phyloP scores from a whole-genome alignment of 2,888 invertebrate species.

The Aleiodes leptofemur region DNA sequence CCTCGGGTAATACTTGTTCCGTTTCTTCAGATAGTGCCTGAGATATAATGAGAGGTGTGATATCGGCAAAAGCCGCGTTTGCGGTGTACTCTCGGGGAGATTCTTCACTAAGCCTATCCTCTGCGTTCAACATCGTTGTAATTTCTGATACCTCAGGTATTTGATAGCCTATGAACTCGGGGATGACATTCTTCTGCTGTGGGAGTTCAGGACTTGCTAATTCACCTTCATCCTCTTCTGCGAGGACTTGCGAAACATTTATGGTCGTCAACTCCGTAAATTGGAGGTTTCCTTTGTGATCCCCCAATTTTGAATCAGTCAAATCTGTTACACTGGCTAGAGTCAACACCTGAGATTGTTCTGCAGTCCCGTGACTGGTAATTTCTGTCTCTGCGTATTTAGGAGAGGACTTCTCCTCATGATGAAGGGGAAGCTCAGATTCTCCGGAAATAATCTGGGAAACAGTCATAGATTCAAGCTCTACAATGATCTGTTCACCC shows the following conservation, averaged over 20 bases:
- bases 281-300: slow-evolving; percentile 60
- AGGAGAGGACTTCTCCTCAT: slow-evolving; percentile 43
- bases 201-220: slow-evolving; percentile 40
- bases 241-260: slow-evolving; percentile 60
- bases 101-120: slow-evolving; percentile 43
- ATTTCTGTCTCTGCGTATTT: slow-evolving; percentile 63
- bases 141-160: slow-evolving; percentile 69
- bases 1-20: slow-evolving; percentile 51
- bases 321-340: slow-evolving; percentile 63
- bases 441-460: neutral
- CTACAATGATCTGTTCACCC: slow-evolving; percentile 57
- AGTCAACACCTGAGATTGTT: slow-evolving; percentile 61
- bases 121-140: slow-evolving; percentile 54
- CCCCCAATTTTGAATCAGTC: slow-evolving; percentile 54
- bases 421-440: slow-evolving; percentile 43
- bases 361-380: slow-evolving; percentile 65
- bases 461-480: slow-evolving; percentile 58
- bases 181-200: slow-evolving; percentile 48
- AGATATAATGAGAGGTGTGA: slow-evolving; percentile 55
- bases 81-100: slow-evolving; percentile 50
- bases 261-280: slow-evolving; percentile 63
- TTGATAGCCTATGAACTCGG: slow-evolving; percentile 63
- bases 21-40: slow-evolving; percentile 56
- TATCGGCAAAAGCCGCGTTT: slow-evolving; percentile 28
- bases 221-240: slow-evolving; percentile 56